These are phyloP conservation scores for Drosophila nebulosa DNA, from an alignment of 1,140 invertebrate genomes.

Conservation along the genomic window DNA sequence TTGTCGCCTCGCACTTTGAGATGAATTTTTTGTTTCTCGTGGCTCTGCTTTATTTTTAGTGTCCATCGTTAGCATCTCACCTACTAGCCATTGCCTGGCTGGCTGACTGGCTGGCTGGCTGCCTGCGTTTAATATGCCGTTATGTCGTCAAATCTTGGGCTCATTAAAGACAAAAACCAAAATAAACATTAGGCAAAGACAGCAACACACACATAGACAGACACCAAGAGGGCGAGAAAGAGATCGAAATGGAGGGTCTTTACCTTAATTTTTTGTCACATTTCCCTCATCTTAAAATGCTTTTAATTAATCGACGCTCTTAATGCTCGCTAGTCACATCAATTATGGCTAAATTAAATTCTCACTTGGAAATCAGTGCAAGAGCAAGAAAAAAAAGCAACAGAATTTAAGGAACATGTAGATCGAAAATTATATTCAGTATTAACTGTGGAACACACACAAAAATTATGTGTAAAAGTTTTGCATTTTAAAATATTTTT, in stretches of 20 bases:
- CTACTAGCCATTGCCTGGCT: conserved; percentile 9
- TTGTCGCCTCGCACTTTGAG: not conserved
- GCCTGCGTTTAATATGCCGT: conserved; percentile 72
- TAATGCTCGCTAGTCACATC: conserved; percentile 44
- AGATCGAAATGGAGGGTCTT: not conserved
- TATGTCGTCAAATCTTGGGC: conserved; percentile 67
- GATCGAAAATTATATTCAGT: too few species aligned
- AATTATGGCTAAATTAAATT: conserved; percentile 67
- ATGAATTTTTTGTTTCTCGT: conserved; percentile 9
- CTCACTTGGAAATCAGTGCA: conserved; percentile 17
- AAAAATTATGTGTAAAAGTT: too few species aligned
- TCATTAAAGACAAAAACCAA: conserved; percentile 59
- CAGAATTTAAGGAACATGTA: too few species aligned
- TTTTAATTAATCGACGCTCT: conserved; percentile 61
- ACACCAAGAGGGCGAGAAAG: not conserved
- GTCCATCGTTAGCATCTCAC: conserved; percentile 47
- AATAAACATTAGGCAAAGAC: conserved; percentile 19
- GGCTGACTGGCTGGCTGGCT: conserved; percentile 17
- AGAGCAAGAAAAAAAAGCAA: too few species aligned
- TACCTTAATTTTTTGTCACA: conserved; percentile 5
- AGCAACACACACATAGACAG: too few species aligned
- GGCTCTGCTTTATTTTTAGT: conserved; percentile 71
- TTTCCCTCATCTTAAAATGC: not conserved
- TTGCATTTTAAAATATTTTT: too few species aligned
- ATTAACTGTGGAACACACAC: too few species aligned